Base-by-base conservation (phyloP, 2,113 vertebrate genomes). In the Xenus cinereus region DNA sequence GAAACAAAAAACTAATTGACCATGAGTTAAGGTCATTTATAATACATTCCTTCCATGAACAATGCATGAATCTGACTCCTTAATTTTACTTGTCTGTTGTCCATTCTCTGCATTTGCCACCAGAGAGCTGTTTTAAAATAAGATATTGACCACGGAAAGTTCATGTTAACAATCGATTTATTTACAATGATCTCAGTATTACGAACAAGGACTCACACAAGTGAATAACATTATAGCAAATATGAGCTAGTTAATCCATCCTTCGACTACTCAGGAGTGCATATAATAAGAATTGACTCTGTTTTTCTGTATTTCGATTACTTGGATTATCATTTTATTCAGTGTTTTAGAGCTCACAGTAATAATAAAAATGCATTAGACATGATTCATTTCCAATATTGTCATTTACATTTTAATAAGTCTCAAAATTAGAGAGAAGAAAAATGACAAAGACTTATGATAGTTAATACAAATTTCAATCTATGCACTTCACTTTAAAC, bases 401-500 rank as follows among this genome's bases (percentile, higher is more conserved):
- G 41, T 86, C 71, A 90, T 67, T 56, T 90, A 57, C 89, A 96
- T 89, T 89, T 86, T 80, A 93, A 68, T 93, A 79, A 82, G 67
- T 59, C 45, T 60, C 63, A 69, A 91, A 87, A 87, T 89, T 91
- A 83, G 20, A 15, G 18, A 48, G 56, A 76, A 79, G 80, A 86
- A 94, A 90, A 88, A 67, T 63, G 20, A 62, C 46, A 39, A 69
- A 75, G 43, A 73, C 17, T 54, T 95, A 80, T n/a, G 13, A 79
- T 50, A 63, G 22, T 50, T 87, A 91, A 91, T 69, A 93, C 20
- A 76, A 87, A 80, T 77, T 80, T 80, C 59, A 80, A 51, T 54
- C 35, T 73, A 60, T 60, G 50, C 11, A 77, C 5, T 56, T 79
- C 27, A 73, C 84, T 79, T 94, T 79, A 83, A 88, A 68, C 87